Evolutionary conservation across 2,113 vertebrate genomes (phyloP), one percentile per base, ranked within the genome.

Genomic region (Dolichotis patagonum): DNA sequence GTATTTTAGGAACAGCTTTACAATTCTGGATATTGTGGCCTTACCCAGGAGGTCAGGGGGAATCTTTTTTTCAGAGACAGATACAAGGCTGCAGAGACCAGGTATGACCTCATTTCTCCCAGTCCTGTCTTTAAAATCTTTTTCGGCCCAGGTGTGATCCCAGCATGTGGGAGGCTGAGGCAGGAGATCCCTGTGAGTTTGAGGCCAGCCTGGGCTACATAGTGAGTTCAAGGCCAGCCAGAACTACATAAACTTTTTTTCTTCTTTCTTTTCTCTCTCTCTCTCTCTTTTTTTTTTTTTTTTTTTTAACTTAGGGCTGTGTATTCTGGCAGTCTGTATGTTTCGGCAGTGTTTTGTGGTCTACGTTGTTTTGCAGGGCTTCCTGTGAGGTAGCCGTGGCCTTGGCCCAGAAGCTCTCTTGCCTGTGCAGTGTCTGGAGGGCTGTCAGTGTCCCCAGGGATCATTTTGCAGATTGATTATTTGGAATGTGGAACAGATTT

Each of bases 401-500:
- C 30, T 49, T 38, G 46, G n/a, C 43, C 24, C 62, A 46, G n/a
- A 67, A 30, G 69, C 16, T 54, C 14, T 91, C 30, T 54, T 85
- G 16, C 69, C 28, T 24, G 24, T 73, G 60, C 58, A 46, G 26
- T 54, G 24, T 58, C 30, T 54, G 56, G 77, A 92, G 46, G 35
- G 16, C 8, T 87, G 0, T 80, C 4, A 69, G 0, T 67, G 38
- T 83, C 78, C 83, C 52, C 62, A 62, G 32, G 82, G 83, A 62
- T 78, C 12, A 52, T 62, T 69, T 46, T 96, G 54, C 78, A 87
- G 82, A 30, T 89, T 94, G 89, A n/a, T 89, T 60, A 78, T 87
- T 91, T 96, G 88, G 88, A 82, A 95, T 35, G 60, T 67, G 60
- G 78, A 85, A 20, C 28, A 43, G 58, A 52, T 94, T 96, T 95